These are phyloP conservation scores for Atherix ibis DNA, from an alignment of 2,888 invertebrate species.

Conservation along the genomic window DNA sequence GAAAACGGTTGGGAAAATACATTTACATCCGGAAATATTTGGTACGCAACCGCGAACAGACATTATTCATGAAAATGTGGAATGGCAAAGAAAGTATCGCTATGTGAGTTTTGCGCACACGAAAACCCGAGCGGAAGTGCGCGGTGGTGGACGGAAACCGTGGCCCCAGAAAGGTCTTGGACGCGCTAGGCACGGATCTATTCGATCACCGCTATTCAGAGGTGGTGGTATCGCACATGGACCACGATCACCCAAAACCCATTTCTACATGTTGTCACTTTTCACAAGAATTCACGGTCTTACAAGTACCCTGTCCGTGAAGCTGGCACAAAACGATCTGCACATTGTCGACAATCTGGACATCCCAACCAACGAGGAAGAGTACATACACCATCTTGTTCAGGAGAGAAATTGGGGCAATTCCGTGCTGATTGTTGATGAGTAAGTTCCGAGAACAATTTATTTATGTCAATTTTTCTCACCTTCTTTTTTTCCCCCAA, in stretches of 20 bases:
- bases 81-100: conserved; percentile 72
- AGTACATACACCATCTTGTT: conserved; percentile 63
- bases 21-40: conserved; percentile 81
- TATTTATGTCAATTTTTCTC: conserved; percentile 1
- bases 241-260: conserved; percentile 75
- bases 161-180: conserved; percentile 96
- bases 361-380: conserved; percentile 65
- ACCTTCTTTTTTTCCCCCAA: conserved; percentile 28
- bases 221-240: conserved; percentile 80
- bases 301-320: conserved; percentile 68
- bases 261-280: conserved; percentile 88
- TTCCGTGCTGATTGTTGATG: conserved; percentile 84
- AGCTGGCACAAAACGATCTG: conserved; percentile 89
- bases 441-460: conserved; percentile 39
- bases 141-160: conserved; percentile 83
- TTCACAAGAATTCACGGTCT: conserved; percentile 62
- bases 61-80: conserved; percentile 67
- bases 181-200: conserved; percentile 80
- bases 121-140: conserved; percentile 67
- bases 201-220: conserved; percentile 71
- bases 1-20: conserved; percentile 66
- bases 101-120: conserved; percentile 66
- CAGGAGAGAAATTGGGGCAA: conserved; percentile 88
- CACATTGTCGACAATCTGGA: conserved; percentile 78
- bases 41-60: conserved; percentile 72